Evolutionary conservation across 2,113 vertebrate species (phyloP), one percentile per base, ranked within the genome.

Genomic region (Rhinolophus ferrumequinum): DNA sequence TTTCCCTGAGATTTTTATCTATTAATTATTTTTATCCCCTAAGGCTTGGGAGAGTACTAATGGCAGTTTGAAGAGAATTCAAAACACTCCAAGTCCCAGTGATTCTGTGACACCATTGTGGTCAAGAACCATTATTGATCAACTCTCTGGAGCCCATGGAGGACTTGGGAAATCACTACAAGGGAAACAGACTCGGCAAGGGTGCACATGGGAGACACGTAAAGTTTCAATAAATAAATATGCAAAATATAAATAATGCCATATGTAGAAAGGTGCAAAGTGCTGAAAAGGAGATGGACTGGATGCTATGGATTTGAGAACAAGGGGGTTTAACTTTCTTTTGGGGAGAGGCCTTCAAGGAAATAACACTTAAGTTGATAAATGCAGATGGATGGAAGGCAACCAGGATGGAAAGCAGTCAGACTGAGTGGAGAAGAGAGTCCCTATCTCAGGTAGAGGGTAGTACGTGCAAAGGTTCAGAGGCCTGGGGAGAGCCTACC

Each of bases 391-490:
- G 58, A 50, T 24, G 3, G 14, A 62, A 41, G 35, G 33, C 26
- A 15, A 64, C 60, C 60, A 44, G n/a, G 66, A 50, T 24, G 3
- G 14, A 62, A 41, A 30, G 33, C 26, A 15, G 30, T 28, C 60
- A 11, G 22, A 50, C 35, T 33, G 19, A 60, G 9, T 8, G 6
- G 47, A 73, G 11, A 33, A 50, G 10, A 33, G 50, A 73, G 30
- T 26, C 2, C 5, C 3, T 19, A 30, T 19, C 44, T 56, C 14
- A 62, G 67, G 5, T n/a, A 54, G 15, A 30, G 13, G 19, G 12
- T 2, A 12, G 15, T 24, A 1, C 3, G 1, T 7, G n/a, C 18
- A 26, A 18, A 58, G 3, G 5, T 28, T 82, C 30, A 69, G 5
- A 35, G 33, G 47, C 4, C 22, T 54, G 14, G 1, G 22, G 18